Conservation (phyloP, 2,888 invertebrate species). For the Apamea anceps region DNA sequence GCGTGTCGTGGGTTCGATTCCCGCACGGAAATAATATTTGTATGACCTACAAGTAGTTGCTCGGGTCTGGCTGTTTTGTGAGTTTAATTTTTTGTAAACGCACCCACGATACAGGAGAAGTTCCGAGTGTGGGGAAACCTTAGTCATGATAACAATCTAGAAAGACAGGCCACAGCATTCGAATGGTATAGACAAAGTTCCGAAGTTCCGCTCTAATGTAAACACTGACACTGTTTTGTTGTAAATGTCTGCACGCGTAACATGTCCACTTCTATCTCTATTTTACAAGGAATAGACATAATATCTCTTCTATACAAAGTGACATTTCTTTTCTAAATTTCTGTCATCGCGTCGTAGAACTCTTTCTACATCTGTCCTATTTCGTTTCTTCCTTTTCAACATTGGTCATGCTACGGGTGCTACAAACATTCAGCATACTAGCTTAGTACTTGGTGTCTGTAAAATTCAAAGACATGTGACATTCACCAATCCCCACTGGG, state of each 20-base stretch:
- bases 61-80: no score
- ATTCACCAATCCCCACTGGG: background rate
- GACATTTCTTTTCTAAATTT: background rate
- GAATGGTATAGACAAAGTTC: background rate
- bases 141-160: background rate
- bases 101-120: no score
- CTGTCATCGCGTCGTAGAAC: background rate
- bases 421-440: background rate
- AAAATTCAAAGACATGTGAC: background rate
- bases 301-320: background rate
- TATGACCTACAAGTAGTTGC: no score
- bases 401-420: background rate
- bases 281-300: background rate
- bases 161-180: background rate
- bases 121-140: no score
- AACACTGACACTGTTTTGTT: background rate
- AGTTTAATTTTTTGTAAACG: no score
- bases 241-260: background rate
- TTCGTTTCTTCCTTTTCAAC: background rate
- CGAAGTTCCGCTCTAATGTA: background rate
- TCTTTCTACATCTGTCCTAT: background rate
- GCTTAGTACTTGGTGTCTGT: background rate
- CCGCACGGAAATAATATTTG: no score
- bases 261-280: background rate
- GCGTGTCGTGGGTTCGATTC: no score